Evolutionary conservation across 92 coral and sea anemone genomes (phyloP).

Genomic region (Epizoanthus fatuus): DNA sequence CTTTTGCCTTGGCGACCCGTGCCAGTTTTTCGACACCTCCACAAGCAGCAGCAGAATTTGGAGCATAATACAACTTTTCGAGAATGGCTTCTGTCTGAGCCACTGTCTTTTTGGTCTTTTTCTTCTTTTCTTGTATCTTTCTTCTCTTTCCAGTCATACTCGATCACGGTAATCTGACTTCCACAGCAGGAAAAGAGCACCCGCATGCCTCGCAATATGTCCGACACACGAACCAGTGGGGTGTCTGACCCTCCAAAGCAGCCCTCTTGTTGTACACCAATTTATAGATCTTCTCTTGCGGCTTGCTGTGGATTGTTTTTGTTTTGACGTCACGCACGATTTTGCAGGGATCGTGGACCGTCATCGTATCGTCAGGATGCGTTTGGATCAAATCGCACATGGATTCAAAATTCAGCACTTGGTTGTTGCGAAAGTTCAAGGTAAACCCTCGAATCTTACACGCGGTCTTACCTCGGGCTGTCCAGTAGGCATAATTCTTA

Average conservation of each 20-base stretch:
- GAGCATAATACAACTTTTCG: too few relatives aligned
- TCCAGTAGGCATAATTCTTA: constrained; percentile 28
- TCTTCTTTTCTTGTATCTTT: too few relatives aligned
- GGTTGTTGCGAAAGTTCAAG: constrained; percentile 24
- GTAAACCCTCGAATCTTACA: constrained; percentile 41
- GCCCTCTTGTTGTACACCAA: constrained; percentile 18
- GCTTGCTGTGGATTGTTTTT: constrained; percentile 1
- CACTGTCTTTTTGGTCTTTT: too few relatives aligned
- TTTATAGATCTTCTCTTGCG: not conserved
- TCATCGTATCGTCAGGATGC: not conserved
- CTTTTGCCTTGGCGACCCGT: too few relatives aligned
- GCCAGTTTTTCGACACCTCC: too few relatives aligned
- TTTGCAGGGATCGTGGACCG: constrained; percentile 6
- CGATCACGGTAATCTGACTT: too few relatives aligned
- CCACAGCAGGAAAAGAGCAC: too few relatives aligned
- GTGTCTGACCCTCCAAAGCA: not conserved
- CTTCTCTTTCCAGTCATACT: too few relatives aligned
- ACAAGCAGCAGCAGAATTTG: too few relatives aligned
- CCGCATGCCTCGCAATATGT: too few relatives aligned
- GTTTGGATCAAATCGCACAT: constrained; percentile 9
- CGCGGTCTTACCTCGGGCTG: not conserved
- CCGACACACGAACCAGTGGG: too few relatives aligned
- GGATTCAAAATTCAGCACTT: constrained; percentile 24
- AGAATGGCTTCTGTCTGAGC: too few relatives aligned
- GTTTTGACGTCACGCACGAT: constrained; percentile 5